Evolutionary conservation across 2,888 invertebrate genomes (phyloP).

Genomic region (Agapostemon virescens): DNA sequence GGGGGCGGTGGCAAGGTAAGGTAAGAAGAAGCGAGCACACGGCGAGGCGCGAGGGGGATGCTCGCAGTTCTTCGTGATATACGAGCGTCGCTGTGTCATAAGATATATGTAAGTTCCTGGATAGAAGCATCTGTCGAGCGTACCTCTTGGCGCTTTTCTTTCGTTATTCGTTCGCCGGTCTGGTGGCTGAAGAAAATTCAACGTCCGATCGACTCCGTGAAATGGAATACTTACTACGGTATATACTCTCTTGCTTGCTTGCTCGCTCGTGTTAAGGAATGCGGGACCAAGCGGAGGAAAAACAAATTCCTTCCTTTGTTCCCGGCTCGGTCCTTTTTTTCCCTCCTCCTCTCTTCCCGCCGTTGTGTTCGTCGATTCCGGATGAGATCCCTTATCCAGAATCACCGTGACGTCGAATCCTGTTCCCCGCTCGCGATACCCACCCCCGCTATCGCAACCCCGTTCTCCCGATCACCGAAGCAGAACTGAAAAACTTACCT

Average conservation of each 20-base stretch:
- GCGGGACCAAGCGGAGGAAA: background rate
- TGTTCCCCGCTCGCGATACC: background rate
- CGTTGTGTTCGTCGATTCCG: constrained; percentile 20
- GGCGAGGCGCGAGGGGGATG: background rate
- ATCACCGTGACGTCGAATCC: constrained; percentile 11
- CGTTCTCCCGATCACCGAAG: constrained; percentile 41
- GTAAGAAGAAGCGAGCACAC: constrained; percentile 35
- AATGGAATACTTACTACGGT: constrained; percentile 32
- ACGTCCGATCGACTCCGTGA: constrained; percentile 36
- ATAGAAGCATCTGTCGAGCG: constrained; percentile 49
- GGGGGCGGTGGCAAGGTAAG: no score
- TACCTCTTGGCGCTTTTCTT: constrained; percentile 45
- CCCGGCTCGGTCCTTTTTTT: background rate
- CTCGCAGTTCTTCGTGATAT: constrained; percentile 33
- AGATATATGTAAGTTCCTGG: constrained; percentile 46
- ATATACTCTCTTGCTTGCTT: no score
- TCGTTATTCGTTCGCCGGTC: constrained; percentile 36
- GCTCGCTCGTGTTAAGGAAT: constrained; percentile 28
- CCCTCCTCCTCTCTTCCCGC: background rate
- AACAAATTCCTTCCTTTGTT: background rate
- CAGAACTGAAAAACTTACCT: constrained; percentile 54
- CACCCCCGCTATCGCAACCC: background rate
- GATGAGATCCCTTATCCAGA: constrained; percentile 21
- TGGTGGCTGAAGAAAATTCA: constrained; percentile 29
- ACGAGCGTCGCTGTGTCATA: constrained; percentile 35